phyloP scores from a whole-genome alignment of 2,888 invertebrate species.

The Pardosa pseudoannulata region DNA sequence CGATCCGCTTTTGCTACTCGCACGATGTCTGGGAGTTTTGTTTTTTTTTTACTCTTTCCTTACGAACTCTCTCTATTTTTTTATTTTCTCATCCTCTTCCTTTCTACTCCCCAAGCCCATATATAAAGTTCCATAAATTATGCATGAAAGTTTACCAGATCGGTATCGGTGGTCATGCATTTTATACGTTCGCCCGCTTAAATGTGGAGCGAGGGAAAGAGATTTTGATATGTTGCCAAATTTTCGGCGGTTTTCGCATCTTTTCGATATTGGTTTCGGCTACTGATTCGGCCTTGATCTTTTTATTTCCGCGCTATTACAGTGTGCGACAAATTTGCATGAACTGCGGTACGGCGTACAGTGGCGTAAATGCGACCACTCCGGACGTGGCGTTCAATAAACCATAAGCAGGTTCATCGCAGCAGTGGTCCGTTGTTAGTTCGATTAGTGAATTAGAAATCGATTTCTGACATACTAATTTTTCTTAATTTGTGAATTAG shows the following conservation, averaged over 20 bases:
- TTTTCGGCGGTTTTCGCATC: constrained; percentile 62
- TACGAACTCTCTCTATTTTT: not conserved
- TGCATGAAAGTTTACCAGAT: constrained; percentile 63
- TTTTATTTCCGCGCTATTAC: constrained; percentile 17
- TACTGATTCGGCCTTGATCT: constrained; percentile 33
- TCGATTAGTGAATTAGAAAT: no score
- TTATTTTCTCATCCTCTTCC: not conserved
- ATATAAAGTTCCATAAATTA: constrained; percentile 57
- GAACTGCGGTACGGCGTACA: not conserved
- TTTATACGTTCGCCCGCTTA: constrained; percentile 61
- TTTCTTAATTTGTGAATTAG: no score
- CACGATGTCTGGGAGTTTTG: not conserved
- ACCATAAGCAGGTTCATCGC: no score
- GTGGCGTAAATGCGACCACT: not conserved
- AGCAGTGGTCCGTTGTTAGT: no score
- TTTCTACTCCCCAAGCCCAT: not conserved
- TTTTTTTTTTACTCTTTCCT: not conserved
- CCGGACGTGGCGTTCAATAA: no score
- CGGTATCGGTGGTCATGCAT: constrained; percentile 66
- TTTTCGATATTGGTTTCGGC: constrained; percentile 61
- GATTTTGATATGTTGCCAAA: constrained; percentile 71
- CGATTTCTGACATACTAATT: no score
- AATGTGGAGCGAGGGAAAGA: constrained; percentile 12
- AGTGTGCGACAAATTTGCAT: not conserved
- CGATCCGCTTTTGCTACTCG: constrained; percentile 25